Evolutionary conservation across 2,797 vertebrate genomes (phyloP), one percentile per base, ranked within the genome.

Genomic region (Tokudaia tokunoshimensis): DNA sequence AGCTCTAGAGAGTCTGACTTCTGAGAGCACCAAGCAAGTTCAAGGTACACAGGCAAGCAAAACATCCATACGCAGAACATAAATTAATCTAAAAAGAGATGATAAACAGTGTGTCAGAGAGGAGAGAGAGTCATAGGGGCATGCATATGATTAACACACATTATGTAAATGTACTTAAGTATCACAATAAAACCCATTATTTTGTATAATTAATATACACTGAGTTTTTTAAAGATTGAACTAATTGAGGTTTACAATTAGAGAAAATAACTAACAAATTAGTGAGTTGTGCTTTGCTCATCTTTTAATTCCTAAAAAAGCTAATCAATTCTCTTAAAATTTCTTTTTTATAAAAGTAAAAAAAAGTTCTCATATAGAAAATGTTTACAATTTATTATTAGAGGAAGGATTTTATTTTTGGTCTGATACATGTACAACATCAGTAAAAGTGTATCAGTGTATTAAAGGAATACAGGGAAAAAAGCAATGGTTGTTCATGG

Each of bases 241-340:
- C 34, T 92, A 91, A 91, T 37, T 89, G n/a, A 92, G 22, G 44
- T 76, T n/a, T 52, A 81, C 37, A 88, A 82, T 24, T 20, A 91
- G 20, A 91, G n/a, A 96, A 96, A 95, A 84, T 89, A 91, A 92
- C 67, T 91, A 85, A 59, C 41, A 89, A 86, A 83, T 89, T 72
- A 91, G n/a, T 83, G 47, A 97, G 76, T 50, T 81, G 57, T 92
- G 34, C 20, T 97, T 94, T 79, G 67, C n/a, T 97, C 91, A 70
- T 89, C 84, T 59, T 79, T 95, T 63, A 94, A 79, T 91, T 72
- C 50, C 31, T 76, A 91, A 94, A 96, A 65, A 89, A 76, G 20
- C 29, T 95, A 96, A 79, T 88, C 29, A 94, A 80, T 10, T 52
- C 34, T 80, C 83, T 86, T 95, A 84, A 83, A 95, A 84, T 22